Conservation (phyloP, 1,140 invertebrate genomes). For the Caenorhabditis inopinata region DNA sequence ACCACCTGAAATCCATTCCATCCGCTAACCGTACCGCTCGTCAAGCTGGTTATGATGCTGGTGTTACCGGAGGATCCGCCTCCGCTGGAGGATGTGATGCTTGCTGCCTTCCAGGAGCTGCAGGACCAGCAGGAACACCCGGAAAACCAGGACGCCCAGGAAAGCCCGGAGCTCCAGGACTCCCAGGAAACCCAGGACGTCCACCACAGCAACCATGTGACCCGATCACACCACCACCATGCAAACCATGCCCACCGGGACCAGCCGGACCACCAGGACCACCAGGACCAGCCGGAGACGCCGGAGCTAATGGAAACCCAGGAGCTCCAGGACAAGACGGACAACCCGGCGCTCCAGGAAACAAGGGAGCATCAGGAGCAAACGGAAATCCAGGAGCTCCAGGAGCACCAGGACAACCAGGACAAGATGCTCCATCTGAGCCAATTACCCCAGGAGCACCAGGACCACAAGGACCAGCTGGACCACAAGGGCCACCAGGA, state of each 20-base stretch:
- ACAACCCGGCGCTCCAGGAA: constrained; percentile 42
- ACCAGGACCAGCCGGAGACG: constrained; percentile 46
- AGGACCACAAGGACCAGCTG: constrained; percentile 38
- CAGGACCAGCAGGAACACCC: constrained; percentile 47
- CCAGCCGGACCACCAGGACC: constrained; percentile 49
- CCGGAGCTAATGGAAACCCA: constrained; percentile 43
- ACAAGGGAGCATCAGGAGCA: constrained; percentile 48
- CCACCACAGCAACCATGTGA: constrained; percentile 49
- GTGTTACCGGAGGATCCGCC: constrained; percentile 43
- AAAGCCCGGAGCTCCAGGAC: constrained; percentile 52
- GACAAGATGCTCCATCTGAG: constrained; percentile 38
- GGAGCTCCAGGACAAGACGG: constrained; percentile 44
- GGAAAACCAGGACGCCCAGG: constrained; percentile 51
- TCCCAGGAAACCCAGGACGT: constrained; percentile 50
- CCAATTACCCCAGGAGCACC: constrained; percentile 42
- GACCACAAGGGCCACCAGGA: constrained; percentile 44
- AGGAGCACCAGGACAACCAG: constrained; percentile 45
- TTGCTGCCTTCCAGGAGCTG: constrained; percentile 48
- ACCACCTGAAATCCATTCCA: constrained; percentile 47
- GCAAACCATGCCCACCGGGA: constrained; percentile 51
- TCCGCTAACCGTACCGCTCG: constrained; percentile 50
- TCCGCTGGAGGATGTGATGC: constrained; percentile 43
- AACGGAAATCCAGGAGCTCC: constrained; percentile 46
- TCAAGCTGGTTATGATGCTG: constrained; percentile 51
- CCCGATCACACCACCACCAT: constrained; percentile 49